Evolutionary conservation across 2,797 vertebrate species (phyloP).

Genomic region (Oophaga sylvatica): DNA sequence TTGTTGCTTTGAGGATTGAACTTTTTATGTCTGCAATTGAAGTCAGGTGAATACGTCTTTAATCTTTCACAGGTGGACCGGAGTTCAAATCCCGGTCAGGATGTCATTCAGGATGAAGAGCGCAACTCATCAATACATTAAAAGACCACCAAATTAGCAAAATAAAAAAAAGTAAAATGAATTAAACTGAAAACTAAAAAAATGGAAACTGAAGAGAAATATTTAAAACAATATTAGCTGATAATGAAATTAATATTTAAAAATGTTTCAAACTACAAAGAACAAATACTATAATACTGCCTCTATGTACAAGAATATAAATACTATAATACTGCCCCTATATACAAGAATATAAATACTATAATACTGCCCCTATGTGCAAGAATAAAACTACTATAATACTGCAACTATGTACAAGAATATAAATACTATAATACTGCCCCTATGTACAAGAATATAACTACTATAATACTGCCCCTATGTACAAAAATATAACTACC

Average conservation of each 20-base stretch:
- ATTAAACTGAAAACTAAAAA: not conserved
- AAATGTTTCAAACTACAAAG: too few relatives aligned
- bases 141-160: not conserved
- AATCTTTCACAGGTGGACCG: conserved; percentile 15
- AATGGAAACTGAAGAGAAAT: not conserved
- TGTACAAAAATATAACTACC: conserved; percentile 1
- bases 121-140: not conserved
- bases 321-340: not conserved
- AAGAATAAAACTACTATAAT: conserved; percentile 11
- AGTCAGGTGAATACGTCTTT: conserved; percentile 10
- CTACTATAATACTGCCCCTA: conserved; percentile 12
- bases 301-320: too few relatives aligned
- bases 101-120: not conserved
- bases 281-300: too few relatives aligned
- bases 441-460: not conserved
- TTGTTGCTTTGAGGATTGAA: conserved; percentile 23
- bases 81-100: conserved; percentile 35
- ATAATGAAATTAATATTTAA: not conserved
- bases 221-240: not conserved
- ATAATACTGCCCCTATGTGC: not conserved
- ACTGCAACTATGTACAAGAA: too few relatives aligned
- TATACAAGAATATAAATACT: conserved; percentile 3
- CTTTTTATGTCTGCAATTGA: conserved; percentile 15
- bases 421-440: conserved; percentile 12
- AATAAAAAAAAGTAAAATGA: not conserved